A percentile compares a stretch with the other conserved stretches of the same genome.
Conservation (phyloP, 1,140 invertebrate genomes). For the Caenorhabditis remanei region DNA sequence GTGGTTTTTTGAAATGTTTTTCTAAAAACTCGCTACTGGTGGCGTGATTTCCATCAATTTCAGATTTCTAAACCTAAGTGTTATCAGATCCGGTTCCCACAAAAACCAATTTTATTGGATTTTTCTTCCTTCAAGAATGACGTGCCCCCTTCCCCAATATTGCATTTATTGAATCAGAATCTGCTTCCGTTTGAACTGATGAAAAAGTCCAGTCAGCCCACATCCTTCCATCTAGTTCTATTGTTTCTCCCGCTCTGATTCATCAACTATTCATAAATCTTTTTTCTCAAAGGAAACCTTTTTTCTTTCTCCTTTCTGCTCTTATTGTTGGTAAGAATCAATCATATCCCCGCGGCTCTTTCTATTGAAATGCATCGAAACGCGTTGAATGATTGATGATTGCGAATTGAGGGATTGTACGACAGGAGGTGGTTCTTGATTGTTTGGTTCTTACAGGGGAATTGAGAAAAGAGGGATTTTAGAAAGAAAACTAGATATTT, state of each 20-base stretch:
- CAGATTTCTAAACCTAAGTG: no score
- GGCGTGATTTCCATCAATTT: no score
- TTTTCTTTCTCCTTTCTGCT: not conserved
- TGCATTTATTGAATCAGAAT: not conserved
- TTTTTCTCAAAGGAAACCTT: slow-evolving; percentile 3
- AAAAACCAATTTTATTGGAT: no score
- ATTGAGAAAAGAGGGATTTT: not conserved
- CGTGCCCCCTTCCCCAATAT: no score
- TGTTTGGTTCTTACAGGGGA: not conserved
- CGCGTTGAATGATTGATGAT: slow-evolving; percentile 50
- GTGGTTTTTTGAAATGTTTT: no score
- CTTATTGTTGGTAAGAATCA: slow-evolving; percentile 36
- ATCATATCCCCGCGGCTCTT: slow-evolving; percentile 44
- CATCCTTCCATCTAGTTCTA: not conserved
- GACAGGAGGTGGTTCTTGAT: slow-evolving; percentile 21
- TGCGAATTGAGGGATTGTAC: slow-evolving; percentile 26
- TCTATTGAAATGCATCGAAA: slow-evolving; percentile 54
- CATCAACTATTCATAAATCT: slow-evolving; percentile 40
- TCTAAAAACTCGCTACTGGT: no score
- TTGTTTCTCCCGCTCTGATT: not conserved
- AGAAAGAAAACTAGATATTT: not conserved
- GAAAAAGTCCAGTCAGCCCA: slow-evolving; percentile 16
- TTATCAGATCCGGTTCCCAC: no score
- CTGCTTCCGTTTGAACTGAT: slow-evolving; percentile 5
- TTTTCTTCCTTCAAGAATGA: no score